Evolutionary conservation across 2,888 invertebrate species (phyloP).

Genomic region (Drosophila koepferae): DNA sequence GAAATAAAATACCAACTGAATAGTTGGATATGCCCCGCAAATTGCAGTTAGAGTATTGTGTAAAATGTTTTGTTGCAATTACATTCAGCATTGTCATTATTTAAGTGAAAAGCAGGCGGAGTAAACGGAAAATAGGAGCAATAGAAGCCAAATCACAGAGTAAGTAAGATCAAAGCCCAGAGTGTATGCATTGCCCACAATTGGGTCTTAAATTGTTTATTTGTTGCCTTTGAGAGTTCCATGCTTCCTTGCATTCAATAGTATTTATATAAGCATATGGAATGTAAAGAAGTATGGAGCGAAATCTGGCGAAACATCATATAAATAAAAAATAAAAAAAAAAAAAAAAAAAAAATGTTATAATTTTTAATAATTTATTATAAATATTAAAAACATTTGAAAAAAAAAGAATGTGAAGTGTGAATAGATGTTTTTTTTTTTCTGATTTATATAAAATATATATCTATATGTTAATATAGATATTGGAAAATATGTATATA

Average conservation of each 20-base stretch:
- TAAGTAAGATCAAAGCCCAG: conserved; percentile 30
- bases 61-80: conserved; percentile 70
- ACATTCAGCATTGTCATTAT: conserved; percentile 62
- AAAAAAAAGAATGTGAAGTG: too few species aligned
- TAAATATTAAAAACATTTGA: neutral
- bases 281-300: conserved; percentile 86
- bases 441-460: too few species aligned
- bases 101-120: conserved; percentile 49
- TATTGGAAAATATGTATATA: too few species aligned
- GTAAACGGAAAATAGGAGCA: neutral
- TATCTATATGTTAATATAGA: too few species aligned
- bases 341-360: too few species aligned
- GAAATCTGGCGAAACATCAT: conserved; percentile 82
- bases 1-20: conserved; percentile 28
- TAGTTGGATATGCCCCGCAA: conserved; percentile 46
- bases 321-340: too few species aligned
- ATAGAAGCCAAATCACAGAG: conserved; percentile 12
- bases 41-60: conserved; percentile 48
- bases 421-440: too few species aligned
- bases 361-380: too few species aligned
- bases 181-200: conserved; percentile 17
- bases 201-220: conserved; percentile 34
- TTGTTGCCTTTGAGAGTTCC: conserved; percentile 84
- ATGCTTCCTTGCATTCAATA: conserved; percentile 86
- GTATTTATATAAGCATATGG: conserved; percentile 85